A percentile compares a stretch with the other conserved stretches of the same genome.
Evolutionary conservation across 2,888 invertebrate species (phyloP).

Genomic region (Plusia festucae): DNA sequence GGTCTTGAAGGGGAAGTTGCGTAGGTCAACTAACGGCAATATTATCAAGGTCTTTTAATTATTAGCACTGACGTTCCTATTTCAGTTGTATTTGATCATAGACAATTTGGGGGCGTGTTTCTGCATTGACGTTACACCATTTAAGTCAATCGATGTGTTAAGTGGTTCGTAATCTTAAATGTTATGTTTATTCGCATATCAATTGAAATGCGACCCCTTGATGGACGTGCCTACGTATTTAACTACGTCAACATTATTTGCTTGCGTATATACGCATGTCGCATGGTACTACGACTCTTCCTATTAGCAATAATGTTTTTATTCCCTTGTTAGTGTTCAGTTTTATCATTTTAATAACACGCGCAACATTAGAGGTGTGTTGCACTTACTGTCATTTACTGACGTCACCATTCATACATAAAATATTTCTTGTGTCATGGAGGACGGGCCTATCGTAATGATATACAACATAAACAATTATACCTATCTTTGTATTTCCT

Average conservation of each 20-base stretch:
- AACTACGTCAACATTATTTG: conserved; percentile 50
- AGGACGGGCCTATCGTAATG: background rate
- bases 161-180: conserved; percentile 51
- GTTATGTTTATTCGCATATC: conserved; percentile 57
- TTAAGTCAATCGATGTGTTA: conserved; percentile 51
- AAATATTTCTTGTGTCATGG: background rate
- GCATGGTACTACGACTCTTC: conserved; percentile 19
- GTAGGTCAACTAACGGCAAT: background rate
- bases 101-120: conserved; percentile 48
- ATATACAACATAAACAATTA: background rate
- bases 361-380: conserved; percentile 2
- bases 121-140: conserved; percentile 52
- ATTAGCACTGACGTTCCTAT: conserved; percentile 19
- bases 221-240: conserved; percentile 26
- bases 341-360: conserved; percentile 6
- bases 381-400: background rate
- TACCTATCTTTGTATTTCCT: background rate
- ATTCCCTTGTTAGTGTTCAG: conserved; percentile 17
- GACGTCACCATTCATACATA: background rate
- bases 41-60: conserved; percentile 32
- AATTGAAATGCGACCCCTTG: conserved; percentile 55
- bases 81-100: conserved; percentile 18
- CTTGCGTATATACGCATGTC: conserved; percentile 27
- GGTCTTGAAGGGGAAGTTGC: too few relatives aligned
- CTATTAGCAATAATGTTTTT: conserved; percentile 25